Evolutionary conservation across 2,888 invertebrate species (phyloP), one percentile per base, ranked within the genome.

Genomic region (Chloromyia formosa): DNA sequence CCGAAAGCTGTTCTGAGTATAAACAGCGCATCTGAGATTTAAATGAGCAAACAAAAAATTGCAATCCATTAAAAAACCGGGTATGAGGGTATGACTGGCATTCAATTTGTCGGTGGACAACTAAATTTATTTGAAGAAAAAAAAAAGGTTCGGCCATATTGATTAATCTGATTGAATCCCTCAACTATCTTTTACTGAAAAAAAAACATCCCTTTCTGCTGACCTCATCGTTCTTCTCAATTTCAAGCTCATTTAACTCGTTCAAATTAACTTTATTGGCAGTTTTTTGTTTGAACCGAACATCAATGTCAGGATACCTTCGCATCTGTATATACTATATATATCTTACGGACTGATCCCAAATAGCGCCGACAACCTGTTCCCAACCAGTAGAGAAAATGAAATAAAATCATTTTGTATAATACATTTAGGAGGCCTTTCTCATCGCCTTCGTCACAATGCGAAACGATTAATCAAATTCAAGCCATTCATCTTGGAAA

Each of bases 381-480:
- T n/a, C 49, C 16, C 49, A 35, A 35, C 3, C 27, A 35, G 27
- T 7, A 4, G 49, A 10, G 49, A n/a, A 49, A 49, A 49, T 49
- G 49, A n/a, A 49, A 42, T 42, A 42, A 42, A 42, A 49, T 49
- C 12, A 49, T 49, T 49, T 12, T 49, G 49, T 49, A 49, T 12
- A 49, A 35, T 49, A 49, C 14, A 49, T 49, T 49, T n/a, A n/a
- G 49, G 12, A 3, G 49, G 49, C 49, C 49, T n/a, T n/a, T 49
- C 49, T 49, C 49, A 49, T 12, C 12, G 16, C 49, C 49, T 49
- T 12, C 49, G 3, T 49, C 49, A n/a, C 49, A 49, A 27, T 14
- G 23, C 27, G n/a, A 61, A 27, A 27, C 16, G 61, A 61, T 61
- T 61, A 61, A 61, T 61, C 61, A 61, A 61, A 61, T 27, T 61